phyloP scores from a whole-genome alignment of 2,797 vertebrate species.

The Strix occidentalis region DNA sequence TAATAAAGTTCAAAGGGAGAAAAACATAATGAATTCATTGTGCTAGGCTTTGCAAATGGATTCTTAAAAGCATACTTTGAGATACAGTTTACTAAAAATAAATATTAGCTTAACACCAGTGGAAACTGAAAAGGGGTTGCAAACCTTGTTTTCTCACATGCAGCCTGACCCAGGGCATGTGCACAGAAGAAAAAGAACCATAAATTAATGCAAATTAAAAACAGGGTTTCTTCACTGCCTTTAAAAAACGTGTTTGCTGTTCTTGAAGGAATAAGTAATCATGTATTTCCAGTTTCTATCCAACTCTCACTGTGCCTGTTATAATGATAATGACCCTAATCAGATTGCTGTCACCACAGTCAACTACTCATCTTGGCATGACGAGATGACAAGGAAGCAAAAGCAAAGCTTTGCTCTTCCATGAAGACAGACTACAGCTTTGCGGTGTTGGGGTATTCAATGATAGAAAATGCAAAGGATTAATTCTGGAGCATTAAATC shows the following conservation, averaged over 20 bases:
- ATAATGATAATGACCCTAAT: not conserved
- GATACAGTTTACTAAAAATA: slow-evolving; percentile 31
- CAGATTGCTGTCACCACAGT: not conserved
- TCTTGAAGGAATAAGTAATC: not conserved
- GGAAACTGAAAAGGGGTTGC: slow-evolving; percentile 6
- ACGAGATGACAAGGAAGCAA: not conserved
- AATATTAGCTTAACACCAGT: slow-evolving; percentile 39
- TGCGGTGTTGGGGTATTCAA: not conserved
- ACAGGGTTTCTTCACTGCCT: not conserved
- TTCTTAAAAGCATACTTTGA: slow-evolving; percentile 2
- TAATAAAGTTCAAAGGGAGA: not conserved
- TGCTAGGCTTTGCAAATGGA: not conserved
- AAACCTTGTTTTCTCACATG: slow-evolving; percentile 1
- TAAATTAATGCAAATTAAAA: slow-evolving; percentile 17
- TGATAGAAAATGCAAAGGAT: not conserved
- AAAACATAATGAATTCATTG: not conserved
- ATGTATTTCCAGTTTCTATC: not conserved
- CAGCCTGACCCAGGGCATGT: not conserved
- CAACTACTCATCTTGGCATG: not conserved
- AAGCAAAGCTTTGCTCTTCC: not conserved
- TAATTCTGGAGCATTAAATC: not conserved
- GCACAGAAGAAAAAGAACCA: not conserved
- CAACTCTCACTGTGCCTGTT: not conserved
- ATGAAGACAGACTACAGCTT: not conserved
- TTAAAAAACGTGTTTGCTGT: not conserved